Evolutionary conservation across 2,888 invertebrate genomes (phyloP).

Genomic region (Acholoe squamosa): DNA sequence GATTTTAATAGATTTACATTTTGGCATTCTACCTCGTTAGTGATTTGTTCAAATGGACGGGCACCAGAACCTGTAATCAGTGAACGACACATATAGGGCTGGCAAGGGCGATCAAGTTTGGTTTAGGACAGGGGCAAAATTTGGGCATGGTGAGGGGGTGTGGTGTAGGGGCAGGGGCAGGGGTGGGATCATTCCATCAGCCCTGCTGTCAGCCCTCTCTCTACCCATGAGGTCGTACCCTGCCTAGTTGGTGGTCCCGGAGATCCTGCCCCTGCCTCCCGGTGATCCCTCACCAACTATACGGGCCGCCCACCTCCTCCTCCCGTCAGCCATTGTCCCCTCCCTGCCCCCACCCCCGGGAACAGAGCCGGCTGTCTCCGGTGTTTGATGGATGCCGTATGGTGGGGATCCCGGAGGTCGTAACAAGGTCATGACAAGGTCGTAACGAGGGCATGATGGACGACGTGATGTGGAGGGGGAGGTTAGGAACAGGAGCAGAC

Average conservation of each 20-base stretch:
- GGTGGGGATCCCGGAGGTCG: background rate
- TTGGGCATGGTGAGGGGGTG: too few relatives aligned
- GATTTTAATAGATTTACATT: too few relatives aligned
- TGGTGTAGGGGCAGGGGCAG: too few relatives aligned
- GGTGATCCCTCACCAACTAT: background rate
- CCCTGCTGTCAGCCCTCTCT: too few relatives aligned
- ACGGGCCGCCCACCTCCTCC: constrained; percentile 12
- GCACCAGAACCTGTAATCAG: too few relatives aligned
- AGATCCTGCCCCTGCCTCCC: background rate
- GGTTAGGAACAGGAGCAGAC: background rate
- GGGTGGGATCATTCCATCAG: too few relatives aligned
- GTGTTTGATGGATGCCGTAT: constrained; percentile 2
- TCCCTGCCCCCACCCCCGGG: background rate
- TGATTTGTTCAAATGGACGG: too few relatives aligned
- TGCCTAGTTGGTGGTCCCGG: background rate
- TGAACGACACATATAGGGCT: too few relatives aligned
- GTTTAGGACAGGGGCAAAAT: too few relatives aligned
- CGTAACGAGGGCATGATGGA: constrained; percentile 12
- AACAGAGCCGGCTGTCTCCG: background rate
- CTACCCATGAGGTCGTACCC: too few relatives aligned
- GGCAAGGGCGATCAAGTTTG: too few relatives aligned
- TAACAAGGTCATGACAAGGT: constrained; percentile 27
- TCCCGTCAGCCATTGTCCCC: background rate
- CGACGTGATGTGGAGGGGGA: background rate
- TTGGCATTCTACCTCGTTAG: too few relatives aligned